Evolutionary conservation across 64 coral and sea anemone genomes (phyloP).

Genomic region (Stichodactyla mertensii): DNA sequence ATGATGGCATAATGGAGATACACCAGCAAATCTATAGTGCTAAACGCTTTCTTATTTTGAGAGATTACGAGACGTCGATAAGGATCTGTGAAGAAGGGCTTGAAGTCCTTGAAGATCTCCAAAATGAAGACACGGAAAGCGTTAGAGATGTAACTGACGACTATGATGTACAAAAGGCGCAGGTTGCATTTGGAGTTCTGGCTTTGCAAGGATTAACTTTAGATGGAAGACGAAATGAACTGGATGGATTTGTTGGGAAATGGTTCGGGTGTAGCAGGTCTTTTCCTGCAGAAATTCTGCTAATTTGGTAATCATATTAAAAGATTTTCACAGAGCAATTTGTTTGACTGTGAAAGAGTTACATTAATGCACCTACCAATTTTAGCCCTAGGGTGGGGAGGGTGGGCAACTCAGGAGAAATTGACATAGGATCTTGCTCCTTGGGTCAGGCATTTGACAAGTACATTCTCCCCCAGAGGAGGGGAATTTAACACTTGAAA

Average conservation of each 20-base stretch:
- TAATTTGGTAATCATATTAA: not conserved
- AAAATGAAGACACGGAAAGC: not conserved
- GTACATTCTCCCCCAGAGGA: too few species aligned
- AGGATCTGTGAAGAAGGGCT: not conserved
- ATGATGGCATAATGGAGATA: not conserved
- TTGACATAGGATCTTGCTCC: too few species aligned
- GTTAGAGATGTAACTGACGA: not conserved
- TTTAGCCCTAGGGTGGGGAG: too few species aligned
- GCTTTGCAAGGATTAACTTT: slow-evolving; percentile 2
- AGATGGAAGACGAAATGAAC: not conserved
- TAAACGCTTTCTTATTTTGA: not conserved
- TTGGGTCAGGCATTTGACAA: too few species aligned
- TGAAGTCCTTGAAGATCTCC: not conserved
- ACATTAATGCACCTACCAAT: too few species aligned
- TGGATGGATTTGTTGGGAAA: not conserved
- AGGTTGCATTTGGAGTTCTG: slow-evolving; percentile 5
- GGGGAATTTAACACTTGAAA: too few species aligned
- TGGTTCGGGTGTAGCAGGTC: not conserved
- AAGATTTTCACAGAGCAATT: too few species aligned
- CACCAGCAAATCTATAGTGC: not conserved
- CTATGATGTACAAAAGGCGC: not conserved
- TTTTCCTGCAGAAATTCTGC: slow-evolving; percentile 10
- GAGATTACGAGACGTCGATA: not conserved
- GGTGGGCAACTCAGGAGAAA: too few species aligned
- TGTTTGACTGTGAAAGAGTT: too few species aligned